These are phyloP conservation scores for Remorina albescens DNA, from an alignment of 2,797 vertebrate genomes.

Conservation along the genomic window DNA sequence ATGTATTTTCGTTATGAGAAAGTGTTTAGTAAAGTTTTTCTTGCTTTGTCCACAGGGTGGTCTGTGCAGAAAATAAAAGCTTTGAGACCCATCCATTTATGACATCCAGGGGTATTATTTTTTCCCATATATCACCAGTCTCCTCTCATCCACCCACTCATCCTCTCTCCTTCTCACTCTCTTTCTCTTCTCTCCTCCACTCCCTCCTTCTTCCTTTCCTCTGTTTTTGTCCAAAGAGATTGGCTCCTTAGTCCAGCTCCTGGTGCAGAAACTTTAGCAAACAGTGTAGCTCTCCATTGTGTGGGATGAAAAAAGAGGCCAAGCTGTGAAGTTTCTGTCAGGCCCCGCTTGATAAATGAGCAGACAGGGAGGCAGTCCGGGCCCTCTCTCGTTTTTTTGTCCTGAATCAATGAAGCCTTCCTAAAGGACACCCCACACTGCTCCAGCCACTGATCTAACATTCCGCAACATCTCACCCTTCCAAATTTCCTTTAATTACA, in stretches of 20 bases:
- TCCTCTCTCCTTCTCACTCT: conserved; percentile 59
- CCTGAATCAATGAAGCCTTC: conserved; percentile 99
- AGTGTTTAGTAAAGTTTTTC: conserved; percentile 46
- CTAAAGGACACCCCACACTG: conserved; percentile 99
- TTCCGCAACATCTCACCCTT: conserved; percentile 99
- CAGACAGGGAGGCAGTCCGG: conserved; percentile 97
- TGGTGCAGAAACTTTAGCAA: conserved; percentile 95
- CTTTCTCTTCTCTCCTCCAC: conserved; percentile 64
- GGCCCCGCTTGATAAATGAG: conserved; percentile 99
- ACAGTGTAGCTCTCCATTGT: conserved; percentile 97
- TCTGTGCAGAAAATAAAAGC: conserved; percentile 42
- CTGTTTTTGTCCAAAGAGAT: conserved; percentile 80
- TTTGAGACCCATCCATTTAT: conserved; percentile 67
- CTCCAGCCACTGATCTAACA: conserved; percentile 99
- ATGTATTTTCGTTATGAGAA: neutral
- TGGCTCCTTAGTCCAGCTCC: conserved; percentile 91
- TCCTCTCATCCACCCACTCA: conserved; percentile 49
- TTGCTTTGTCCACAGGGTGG: conserved; percentile 39
- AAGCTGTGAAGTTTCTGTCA: conserved; percentile 97
- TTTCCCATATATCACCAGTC: conserved; percentile 53
- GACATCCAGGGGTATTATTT: conserved; percentile 68
- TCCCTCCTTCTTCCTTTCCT: conserved; percentile 72
- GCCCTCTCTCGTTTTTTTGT: conserved; percentile 93
- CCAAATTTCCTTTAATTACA: conserved; percentile 99
- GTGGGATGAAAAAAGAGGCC: conserved; percentile 89